Base-by-base conservation (phyloP, 37 sponge, comb jelly and placozoan genomes). In the Ianthella basta region DNA sequence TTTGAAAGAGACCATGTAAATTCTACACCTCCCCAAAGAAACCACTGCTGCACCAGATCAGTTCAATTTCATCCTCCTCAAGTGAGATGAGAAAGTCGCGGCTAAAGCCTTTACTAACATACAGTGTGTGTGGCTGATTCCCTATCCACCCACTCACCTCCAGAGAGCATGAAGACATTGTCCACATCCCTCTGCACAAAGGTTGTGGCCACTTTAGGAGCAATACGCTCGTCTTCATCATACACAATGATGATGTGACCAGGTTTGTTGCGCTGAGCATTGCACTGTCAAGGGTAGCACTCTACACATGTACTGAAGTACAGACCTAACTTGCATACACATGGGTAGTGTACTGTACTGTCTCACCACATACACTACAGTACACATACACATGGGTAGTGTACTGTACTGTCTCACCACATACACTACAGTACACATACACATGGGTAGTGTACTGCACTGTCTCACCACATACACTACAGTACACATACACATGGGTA, bases 211-310 rank as follows among this genome's bases (percentile, higher is more conserved):
- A 87, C 94, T 37, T 86, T 79, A 64, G 96, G 92, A 54, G 99
- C 99, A 34, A 97, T 88, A 13, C 86, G 83, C 89, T 99, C 99
- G 87, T 99, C 97, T 89, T 97, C 98, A 74, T 99, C 99, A 80
- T 97, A 99, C 41, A 99, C 56, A 12, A 99, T 88, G 61, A 99
- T 97, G 24, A 99, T 94, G 55, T 82, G 83, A n/a, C 99, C 99
- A 14, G 96, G 87, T 69, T 93, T 97, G 91, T 99, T 99, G 66
- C 88, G 90, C 96, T 96, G 34, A 15, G 37, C 21, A 19, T 35
- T 25, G 74, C 32, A 0, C 36, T 15, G 56, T 63, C 30, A 40
- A 74, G 55, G 18, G 38, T 25, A 75, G n/a, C 55, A 85, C 80
- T 54, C 19, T 59, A 59, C 0, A 55, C 10, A 80, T 32, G 39